Evolutionary conservation across 2,797 vertebrate species (phyloP), one percentile per base, ranked within the genome.

Genomic region (Anguilla pacifica): DNA sequence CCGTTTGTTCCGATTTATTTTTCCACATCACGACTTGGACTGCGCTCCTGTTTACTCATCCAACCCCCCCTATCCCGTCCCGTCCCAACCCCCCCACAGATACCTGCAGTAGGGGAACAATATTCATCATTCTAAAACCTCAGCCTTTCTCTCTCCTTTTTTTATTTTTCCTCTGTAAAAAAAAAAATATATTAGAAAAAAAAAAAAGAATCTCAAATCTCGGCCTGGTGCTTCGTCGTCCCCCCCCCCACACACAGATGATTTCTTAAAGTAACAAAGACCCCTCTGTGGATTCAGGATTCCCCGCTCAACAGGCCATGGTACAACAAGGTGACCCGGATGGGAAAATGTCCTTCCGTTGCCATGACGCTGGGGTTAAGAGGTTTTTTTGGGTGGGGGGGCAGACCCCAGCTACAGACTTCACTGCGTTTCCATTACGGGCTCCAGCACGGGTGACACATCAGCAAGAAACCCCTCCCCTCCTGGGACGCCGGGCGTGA

Each of bases 1-100:
- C 72, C 1, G 43, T 81, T 81, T 81, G 77, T 81, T 81, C 43
- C 22, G 43, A 49, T 81, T 81, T 81, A 81, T 81, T 81, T 81
- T 81, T 81, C 77, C 77, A 46, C 77, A 81, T 81, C 43, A 81
- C 77, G 77, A 81, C 77, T 81, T 81, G 77, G 43, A 81, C 77
- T 49, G 35, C 77, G 17, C 2, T 81, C 77, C 43, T 81, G 77
- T 46, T 81, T 81, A 81, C 77, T 81, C 77, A 81, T 81, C 43
- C 7, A 17, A 49, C 74, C 74, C 70, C 28, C 31, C 74, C 35
- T 1, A 1, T 35, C 35, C 35, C 35, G 35, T 35, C 35, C 35
- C 35, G 35, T 35, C 35, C 35, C 35, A 35, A 35, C 77, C 77
- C 77, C 72, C 35, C 35, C 77, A 46, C 77, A 81, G 77, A 81